Conservation (phyloP, 2,888 invertebrate genomes). For the Lacanobia oleracea region DNA sequence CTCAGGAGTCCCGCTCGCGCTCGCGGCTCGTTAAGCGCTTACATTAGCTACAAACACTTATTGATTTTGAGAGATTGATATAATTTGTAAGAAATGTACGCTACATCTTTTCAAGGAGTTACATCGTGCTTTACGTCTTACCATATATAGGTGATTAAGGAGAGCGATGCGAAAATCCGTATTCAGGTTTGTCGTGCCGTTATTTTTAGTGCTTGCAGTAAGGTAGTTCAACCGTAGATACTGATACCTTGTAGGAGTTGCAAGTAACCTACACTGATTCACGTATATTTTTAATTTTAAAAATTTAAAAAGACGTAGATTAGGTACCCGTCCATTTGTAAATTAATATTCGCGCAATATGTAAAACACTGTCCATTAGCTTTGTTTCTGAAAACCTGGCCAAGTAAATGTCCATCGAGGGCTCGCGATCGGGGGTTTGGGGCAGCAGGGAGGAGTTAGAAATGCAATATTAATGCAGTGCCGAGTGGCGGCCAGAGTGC, state of each 20-base stretch:
- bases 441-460: slow-evolving; percentile 81
- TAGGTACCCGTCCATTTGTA: slow-evolving; percentile 30
- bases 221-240: not conserved
- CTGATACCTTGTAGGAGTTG: not conserved
- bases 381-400: slow-evolving; percentile 72
- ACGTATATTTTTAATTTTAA: not conserved
- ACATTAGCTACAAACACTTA: slow-evolving; percentile 90
- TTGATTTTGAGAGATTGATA: slow-evolving; percentile 88
- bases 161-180: not conserved
- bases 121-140: slow-evolving; percentile 10
- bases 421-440: slow-evolving; percentile 72
- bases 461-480: slow-evolving; percentile 92
- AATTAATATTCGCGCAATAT: slow-evolving; percentile 50
- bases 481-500: slow-evolving; percentile 86
- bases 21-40: slow-evolving; percentile 90
- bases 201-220: slow-evolving; percentile 5
- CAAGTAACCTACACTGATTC: not conserved
- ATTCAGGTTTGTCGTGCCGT: not conserved
- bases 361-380: slow-evolving; percentile 69
- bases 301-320: slow-evolving; percentile 25
- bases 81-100: slow-evolving; percentile 79
- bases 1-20: slow-evolving; percentile 89
- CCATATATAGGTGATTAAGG: slow-evolving; percentile 2
- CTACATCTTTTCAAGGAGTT: slow-evolving; percentile 51
- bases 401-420: slow-evolving; percentile 69